These are phyloP conservation scores for Cheilosia grossa DNA, from an alignment of 2,888 invertebrate species.

Conservation along the genomic window DNA sequence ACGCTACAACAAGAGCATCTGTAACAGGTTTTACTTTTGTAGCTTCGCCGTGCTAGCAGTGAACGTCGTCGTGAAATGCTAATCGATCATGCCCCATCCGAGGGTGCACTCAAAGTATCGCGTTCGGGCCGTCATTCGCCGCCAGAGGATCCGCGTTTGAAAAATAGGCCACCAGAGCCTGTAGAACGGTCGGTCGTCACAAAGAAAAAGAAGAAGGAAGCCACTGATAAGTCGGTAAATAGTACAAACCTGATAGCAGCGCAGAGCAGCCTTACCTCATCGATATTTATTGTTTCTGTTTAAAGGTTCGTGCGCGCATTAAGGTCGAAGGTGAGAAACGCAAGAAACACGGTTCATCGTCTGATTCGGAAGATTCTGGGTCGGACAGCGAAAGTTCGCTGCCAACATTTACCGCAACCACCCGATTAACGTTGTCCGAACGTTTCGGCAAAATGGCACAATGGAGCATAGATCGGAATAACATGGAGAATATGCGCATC, in stretches of 20 bases:
- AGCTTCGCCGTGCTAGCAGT: conserved; percentile 75
- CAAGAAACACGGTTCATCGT: conserved; percentile 84
- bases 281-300: conserved; percentile 11
- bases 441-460: conserved; percentile 96
- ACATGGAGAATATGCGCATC: conserved; percentile 93
- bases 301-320: conserved; percentile 81
- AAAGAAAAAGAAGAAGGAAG: conserved; percentile 83
- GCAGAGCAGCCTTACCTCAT: neutral
- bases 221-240: conserved; percentile 82
- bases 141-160: conserved; percentile 85
- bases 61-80: conserved; percentile 78
- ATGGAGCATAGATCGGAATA: conserved; percentile 92
- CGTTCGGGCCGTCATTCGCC: conserved; percentile 83
- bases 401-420: conserved; percentile 86
- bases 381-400: conserved; percentile 85
- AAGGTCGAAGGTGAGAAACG: conserved; percentile 84
- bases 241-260: neutral
- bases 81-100: conserved; percentile 77
- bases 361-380: conserved; percentile 86
- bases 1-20: neutral
- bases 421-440: conserved; percentile 91
- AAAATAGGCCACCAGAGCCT: conserved; percentile 85
- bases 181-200: conserved; percentile 83
- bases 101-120: conserved; percentile 79
- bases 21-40: neutral